Base-by-base conservation (phyloP, 2,113 vertebrate species). In the Tor tambroides region DNA sequence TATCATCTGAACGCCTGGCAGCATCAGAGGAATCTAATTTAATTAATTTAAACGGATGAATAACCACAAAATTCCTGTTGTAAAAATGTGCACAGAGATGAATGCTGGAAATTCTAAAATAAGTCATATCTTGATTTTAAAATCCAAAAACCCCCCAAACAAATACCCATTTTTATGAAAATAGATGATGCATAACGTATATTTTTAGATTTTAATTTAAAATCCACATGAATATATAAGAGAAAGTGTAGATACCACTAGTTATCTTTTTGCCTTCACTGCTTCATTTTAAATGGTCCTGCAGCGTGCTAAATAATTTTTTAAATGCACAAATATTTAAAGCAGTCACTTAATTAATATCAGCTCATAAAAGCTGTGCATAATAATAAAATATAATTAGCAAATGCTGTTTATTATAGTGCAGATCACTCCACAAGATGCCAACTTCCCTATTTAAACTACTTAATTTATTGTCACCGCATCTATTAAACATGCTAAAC, bases 1-100 rank as follows among this genome's bases (percentile, higher is more conserved):
- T 98, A 97, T 96, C 96, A 96, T 97, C 96, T 94, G 92, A 95
- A 96, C 93, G 96, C 95, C 95, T 96, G 92, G 96, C 95, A 96
- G 96, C 95, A 95, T 93, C 94, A 94, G 94, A 95, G 93, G 94
- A 95, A 96, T 96, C 96, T 96, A 95, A 96, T 96, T 97, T 94
- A 97, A 97, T 98, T 96, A 96, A 96, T 97, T 97, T 96, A 96
- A 95, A 94, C 89, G 94, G 93, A 91, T 96, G 93, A 96, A 96
- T 95, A 96, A 94, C 93, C 94, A 94, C 92, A 93, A 94, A 94
- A 95, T 95, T 95, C 92, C 90, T 93, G 93, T 93, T 96, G 94
- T 94, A 94, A 93, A 95, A 95, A 95, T 94, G 92, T 95, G 93
- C 93, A 94, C 93, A 94, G 93, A 91, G 85, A 89, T 88, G 59